A percentile compares a stretch with the other conserved stretches of the same genome.
phyloP scores from a whole-genome alignment of 2,797 vertebrate genomes.

The Tarsius wallacei region DNA sequence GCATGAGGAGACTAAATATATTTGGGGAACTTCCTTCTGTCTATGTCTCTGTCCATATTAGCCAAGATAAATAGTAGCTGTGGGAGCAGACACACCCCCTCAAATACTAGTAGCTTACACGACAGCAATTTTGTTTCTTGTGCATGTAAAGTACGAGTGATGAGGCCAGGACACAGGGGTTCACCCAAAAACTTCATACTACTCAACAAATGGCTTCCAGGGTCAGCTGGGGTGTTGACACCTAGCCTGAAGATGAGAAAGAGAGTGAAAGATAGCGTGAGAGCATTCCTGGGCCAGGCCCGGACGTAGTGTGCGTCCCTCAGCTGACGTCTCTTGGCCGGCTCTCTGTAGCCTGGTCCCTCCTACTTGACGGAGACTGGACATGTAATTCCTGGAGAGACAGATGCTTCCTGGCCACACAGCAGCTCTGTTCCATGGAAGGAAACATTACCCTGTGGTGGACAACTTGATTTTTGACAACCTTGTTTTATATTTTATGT shows the following conservation, averaged over 20 bases:
- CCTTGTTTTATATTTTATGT: conserved; percentile 16
- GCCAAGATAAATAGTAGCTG: not conserved
- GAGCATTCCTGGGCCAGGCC: not conserved
- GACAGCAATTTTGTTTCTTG: not conserved
- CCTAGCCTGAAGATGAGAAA: not conserved
- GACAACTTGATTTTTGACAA: conserved; percentile 9
- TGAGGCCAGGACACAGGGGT: not conserved
- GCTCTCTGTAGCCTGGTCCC: not conserved
- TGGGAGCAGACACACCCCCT: not conserved
- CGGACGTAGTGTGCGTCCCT: not conserved
- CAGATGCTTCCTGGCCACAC: not conserved
- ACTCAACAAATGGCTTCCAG: not conserved
- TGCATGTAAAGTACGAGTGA: not conserved
- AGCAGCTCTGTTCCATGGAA: not conserved
- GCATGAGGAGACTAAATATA: not conserved
- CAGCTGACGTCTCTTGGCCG: not conserved
- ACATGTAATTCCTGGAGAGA: not conserved
- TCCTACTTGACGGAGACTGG: not conserved
- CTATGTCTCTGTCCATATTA: not conserved
- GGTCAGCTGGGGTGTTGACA: not conserved
- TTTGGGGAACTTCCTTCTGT: not conserved
- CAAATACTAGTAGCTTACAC: not conserved
- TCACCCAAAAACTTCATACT: not conserved
- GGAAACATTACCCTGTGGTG: not conserved
- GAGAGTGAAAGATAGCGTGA: not conserved